Evolutionary conservation across 2,888 invertebrate genomes (phyloP).

Genomic region (Chaitophorus viminalis): DNA sequence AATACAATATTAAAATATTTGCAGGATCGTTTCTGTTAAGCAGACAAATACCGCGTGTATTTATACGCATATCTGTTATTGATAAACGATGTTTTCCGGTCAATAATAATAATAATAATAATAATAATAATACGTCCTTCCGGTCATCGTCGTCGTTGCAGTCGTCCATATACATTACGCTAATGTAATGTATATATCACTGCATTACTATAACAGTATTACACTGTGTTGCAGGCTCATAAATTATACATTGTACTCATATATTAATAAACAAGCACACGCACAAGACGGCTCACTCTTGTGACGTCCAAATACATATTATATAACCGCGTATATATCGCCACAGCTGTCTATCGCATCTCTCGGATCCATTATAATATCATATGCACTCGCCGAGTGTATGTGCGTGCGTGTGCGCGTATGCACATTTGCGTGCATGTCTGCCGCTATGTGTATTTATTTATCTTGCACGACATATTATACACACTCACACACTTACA

Average conservation of each 20-base stretch:
- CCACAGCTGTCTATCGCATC: neutral
- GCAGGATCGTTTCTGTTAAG: neutral
- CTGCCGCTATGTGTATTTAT: neutral
- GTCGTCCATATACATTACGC: neutral
- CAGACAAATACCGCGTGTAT: neutral
- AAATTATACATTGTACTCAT: neutral
- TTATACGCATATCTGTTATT: neutral
- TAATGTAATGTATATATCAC: neutral
- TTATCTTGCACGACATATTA: neutral
- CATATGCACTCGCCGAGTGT: neutral
- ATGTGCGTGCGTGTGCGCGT: too few species aligned
- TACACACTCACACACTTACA: too few species aligned
- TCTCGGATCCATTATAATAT: neutral
- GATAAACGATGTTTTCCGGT: neutral
- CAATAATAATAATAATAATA: neutral
- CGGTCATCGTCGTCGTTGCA: neutral
- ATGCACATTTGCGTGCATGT: too few species aligned
- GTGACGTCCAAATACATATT: neutral
- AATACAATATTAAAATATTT: neutral
- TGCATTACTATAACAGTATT: neutral
- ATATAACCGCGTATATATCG: neutral
- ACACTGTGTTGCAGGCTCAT: neutral
- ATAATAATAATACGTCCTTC: neutral
- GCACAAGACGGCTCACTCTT: neutral
- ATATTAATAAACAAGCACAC: neutral